Conservation (phyloP, 1,140 invertebrate genomes). For the Bombus terrestris region DNA sequence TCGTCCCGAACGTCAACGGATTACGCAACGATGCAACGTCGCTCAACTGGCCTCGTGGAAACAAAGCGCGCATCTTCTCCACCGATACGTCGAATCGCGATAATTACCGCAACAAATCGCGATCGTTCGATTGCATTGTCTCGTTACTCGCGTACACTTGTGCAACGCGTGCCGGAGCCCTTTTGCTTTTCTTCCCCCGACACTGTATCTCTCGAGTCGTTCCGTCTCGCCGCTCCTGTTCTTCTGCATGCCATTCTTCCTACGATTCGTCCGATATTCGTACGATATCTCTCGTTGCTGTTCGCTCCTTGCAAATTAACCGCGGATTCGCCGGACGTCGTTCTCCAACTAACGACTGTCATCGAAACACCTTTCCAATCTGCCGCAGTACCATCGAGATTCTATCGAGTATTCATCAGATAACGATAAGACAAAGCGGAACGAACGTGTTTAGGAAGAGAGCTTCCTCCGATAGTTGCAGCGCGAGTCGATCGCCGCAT, state of each 20-base stretch:
- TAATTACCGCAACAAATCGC: slow-evolving; percentile 39
- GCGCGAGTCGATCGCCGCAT: too few species aligned
- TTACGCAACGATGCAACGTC: not conserved
- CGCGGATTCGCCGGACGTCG: too few species aligned
- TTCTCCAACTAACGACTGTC: too few species aligned
- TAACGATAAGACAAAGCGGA: not conserved
- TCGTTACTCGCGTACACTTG: slow-evolving; percentile 24
- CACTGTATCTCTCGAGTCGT: too few species aligned
- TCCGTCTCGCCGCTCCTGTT: too few species aligned
- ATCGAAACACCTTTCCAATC: too few species aligned
- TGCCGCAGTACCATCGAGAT: not conserved
- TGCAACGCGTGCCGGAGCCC: not conserved
- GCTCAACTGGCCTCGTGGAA: slow-evolving; percentile 21
- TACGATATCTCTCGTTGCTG: too few species aligned
- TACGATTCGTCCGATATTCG: not conserved
- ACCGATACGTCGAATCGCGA: slow-evolving; percentile 6
- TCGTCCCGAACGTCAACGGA: too few species aligned
- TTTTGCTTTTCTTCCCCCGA: not conserved
- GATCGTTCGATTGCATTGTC: slow-evolving; percentile 12
- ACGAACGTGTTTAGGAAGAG: not conserved
- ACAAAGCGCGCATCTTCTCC: slow-evolving; percentile 19
- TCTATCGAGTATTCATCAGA: not conserved
- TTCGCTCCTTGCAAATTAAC: too few species aligned
- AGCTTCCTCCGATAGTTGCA: not conserved
- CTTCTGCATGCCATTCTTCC: not conserved